These are phyloP conservation scores for Vulpes lagopus DNA, from an alignment of 2,113 vertebrate species.

Conservation along the genomic window DNA sequence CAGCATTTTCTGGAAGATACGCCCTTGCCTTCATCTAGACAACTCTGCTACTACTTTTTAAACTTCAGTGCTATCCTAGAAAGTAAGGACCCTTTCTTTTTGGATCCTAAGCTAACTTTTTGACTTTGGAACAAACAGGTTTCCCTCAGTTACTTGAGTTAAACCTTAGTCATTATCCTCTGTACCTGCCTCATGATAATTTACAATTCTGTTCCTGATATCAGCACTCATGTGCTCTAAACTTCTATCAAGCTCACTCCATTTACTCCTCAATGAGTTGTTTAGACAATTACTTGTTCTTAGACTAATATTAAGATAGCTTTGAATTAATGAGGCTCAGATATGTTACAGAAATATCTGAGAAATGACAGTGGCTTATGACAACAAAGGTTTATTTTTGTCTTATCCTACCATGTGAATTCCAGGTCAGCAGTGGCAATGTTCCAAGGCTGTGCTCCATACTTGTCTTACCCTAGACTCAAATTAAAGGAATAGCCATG, in stretches of 20 bases:
- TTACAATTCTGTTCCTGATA: constrained; percentile 11
- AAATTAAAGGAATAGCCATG: not conserved
- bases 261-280: not conserved
- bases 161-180: not conserved
- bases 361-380: not conserved
- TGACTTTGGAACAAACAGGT: not conserved
- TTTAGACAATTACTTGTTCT: constrained; percentile 28
- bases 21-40: not conserved
- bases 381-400: not conserved
- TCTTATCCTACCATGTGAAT: not conserved
- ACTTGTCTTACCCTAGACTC: not conserved
- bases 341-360: not conserved
- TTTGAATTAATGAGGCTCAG: constrained; percentile 47
- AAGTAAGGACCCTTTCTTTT: not conserved
- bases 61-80: not conserved
- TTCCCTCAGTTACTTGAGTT: not conserved
- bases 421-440: not conserved
- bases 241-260: not conserved
- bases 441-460: not conserved
- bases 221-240: not conserved
- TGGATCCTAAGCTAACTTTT: not conserved
- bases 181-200: not conserved
- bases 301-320: not conserved
- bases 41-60: not conserved
- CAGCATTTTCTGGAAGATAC: not conserved